Evolutionary conservation across 2,113 vertebrate genomes (phyloP), one percentile per base, ranked within the genome.

Genomic region (Nothobranchius kuhntae): DNA sequence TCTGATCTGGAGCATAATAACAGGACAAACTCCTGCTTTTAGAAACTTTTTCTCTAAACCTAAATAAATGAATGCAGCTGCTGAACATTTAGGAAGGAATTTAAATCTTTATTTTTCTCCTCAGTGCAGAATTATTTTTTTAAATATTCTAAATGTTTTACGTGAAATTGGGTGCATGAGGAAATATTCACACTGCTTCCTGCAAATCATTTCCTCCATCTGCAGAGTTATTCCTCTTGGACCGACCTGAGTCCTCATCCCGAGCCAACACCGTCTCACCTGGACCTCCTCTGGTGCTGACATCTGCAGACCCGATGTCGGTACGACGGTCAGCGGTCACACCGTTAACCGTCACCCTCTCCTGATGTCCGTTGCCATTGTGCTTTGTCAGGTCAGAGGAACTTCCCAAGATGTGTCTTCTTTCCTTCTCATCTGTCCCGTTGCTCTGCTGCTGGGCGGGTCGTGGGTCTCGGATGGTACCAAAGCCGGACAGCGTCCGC

Each of bases 391-490:
- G 8, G 10, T 70, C 63, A 6, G 35, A 46, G 2, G 13, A 12
- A 6, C 36, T 2, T 0, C 10, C 46, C 14, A 72, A 44, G 48
- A 2, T 7, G 7, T 14, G 36, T 10, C 62, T 80, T 42, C 60
- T 82, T 10, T 15, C 53, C 26, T 69, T 79, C 62, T 82, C 64
- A 35, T 47, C 57, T 30, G 70, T 65, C 51, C 68, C 70, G 13
- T 75, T 85, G 76, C 21, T 57, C 17, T 74, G 75, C 3, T 62
- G 47, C 53, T 72, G 59, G 30, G 62, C 61, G 11, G 46, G 7
- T 4, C 10, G 46, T 4, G 65, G n/a, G 10, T 91, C 91, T 40
- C 73, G 72, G 10, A 83, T 61, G 4, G 76, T 68, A 30, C 83
- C 88, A 79, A 65, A 76, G 17, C 79, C 73, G 0, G 83, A 60